Percentiles rank a stretch among this genome's conserved stretches.
These are phyloP conservation scores for Nymphalis urticae DNA, from an alignment of 2,888 invertebrate genomes.

Conservation along the genomic window DNA sequence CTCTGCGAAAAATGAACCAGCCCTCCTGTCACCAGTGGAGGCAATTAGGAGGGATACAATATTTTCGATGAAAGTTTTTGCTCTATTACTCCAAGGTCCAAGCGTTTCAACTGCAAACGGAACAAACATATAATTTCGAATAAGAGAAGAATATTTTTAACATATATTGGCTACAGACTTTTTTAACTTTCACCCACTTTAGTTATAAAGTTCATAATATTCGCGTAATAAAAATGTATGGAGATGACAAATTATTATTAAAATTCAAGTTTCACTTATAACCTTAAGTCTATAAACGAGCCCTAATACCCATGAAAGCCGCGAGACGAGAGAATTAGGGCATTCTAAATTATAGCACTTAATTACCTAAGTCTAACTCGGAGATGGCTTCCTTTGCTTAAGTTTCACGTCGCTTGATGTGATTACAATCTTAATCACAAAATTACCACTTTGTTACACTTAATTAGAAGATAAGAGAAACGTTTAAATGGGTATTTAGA, in stretches of 20 bases:
- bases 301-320: neutral
- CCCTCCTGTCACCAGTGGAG: too few species aligned
- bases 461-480: constrained; percentile 4
- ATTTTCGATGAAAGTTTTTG: too few species aligned
- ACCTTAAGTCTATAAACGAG: neutral
- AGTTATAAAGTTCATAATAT: too few species aligned
- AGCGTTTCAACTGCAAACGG: too few species aligned
- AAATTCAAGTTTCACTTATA: neutral
- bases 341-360: constrained; percentile 1
- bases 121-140: too few species aligned
- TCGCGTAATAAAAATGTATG: neutral
- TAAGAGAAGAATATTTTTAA: too few species aligned
- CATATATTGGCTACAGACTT: too few species aligned
- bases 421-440: constrained; percentile 5
- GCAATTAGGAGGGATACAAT: too few species aligned
- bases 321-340: constrained; percentile 6
- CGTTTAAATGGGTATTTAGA: neutral
- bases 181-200: too few species aligned
- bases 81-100: too few species aligned
- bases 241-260: neutral
- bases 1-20: too few species aligned
- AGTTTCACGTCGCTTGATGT: constrained; percentile 5
- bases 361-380: constrained; percentile 12
- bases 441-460: neutral
- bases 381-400: constrained; percentile 7